Evolutionary conservation across 2,113 vertebrate genomes (phyloP), one percentile per base, ranked within the genome.

Genomic region (Cololabis saira): DNA sequence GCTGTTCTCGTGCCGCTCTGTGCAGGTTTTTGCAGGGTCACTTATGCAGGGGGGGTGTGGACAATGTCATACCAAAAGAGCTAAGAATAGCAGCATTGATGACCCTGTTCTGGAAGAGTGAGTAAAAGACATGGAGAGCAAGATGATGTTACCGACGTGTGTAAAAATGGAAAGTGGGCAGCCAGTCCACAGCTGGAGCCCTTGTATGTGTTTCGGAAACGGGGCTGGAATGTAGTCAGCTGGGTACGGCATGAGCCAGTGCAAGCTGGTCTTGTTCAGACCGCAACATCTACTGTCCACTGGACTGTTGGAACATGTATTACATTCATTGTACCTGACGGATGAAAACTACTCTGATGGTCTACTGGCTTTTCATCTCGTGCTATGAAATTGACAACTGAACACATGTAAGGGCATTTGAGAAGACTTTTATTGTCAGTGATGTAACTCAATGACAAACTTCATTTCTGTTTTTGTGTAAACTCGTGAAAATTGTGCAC

Each of bases 81-180:
- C 67, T 72, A 74, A 76, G 42, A 61, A 70, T 86, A 83, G 70
- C 43, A 44, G 76, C 33, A 12, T 51, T 42, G 52, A 72, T 19
- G 71, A 42, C 76, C 68, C 63, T 79, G 73, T 82, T 61, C 73
- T 77, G 63, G 51, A 59, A 44, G 37, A 44, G 50, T 54, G 57
- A 42, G 19, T 42, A 18, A 57, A 47, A 45, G 16, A 74, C 8
- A 51, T 22, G 5, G 33, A 19, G n/a, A 9, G 53, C 22, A 1
- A 61, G 62, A 72, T 17, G 62, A 52, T 76, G 53, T 72, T 63
- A 60, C 67, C 33, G 6, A 37, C 10, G n/a, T 4, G 55, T 41
- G 55, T 74, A 65, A 52, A 84, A 66, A 61, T 69, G 69, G 59
- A 67, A 79, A 19, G 49, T 27, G 70, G 14, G 62, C 67, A 62